Conservation (phyloP, 1,140 invertebrate genomes). For the Arion vulgaris region DNA sequence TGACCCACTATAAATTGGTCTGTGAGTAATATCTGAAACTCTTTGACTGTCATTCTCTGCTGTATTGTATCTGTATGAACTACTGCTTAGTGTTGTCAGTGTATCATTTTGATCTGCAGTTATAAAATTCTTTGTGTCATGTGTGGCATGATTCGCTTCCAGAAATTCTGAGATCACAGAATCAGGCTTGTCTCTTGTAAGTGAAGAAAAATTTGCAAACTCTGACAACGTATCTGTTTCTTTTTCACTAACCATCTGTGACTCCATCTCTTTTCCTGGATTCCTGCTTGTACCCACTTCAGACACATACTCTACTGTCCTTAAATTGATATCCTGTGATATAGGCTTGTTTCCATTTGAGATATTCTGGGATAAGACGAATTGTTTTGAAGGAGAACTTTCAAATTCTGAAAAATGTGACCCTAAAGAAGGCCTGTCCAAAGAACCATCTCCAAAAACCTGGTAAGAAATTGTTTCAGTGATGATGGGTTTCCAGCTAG, state of each 20-base stretch:
- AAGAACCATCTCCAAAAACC: conserved; percentile 42
- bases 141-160: neutral
- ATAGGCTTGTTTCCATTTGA: too few species aligned
- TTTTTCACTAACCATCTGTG: conserved; percentile 29
- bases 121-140: neutral
- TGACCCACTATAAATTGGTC: neutral
- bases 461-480: too few species aligned
- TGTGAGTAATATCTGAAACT: neutral
- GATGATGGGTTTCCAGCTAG: too few species aligned
- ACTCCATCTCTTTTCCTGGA: conserved; percentile 41
- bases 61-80: neutral
- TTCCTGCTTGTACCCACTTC: conserved; percentile 13
- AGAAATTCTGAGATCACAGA: neutral
- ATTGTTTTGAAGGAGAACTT: neutral
- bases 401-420: conserved; percentile 24
- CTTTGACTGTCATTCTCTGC: neutral
- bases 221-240: conserved; percentile 43
- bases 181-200: neutral
- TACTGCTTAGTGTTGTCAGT: neutral
- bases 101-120: neutral
- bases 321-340: conserved; percentile 45
- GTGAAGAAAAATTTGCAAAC: conserved; percentile 30
- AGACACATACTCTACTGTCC: conserved; percentile 43
- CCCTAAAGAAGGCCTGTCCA: conserved; percentile 54
- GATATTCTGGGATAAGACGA: too few species aligned